These are phyloP conservation scores for Caranx melampygus DNA, from an alignment of 2,113 vertebrate genomes.

Conservation along the genomic window DNA sequence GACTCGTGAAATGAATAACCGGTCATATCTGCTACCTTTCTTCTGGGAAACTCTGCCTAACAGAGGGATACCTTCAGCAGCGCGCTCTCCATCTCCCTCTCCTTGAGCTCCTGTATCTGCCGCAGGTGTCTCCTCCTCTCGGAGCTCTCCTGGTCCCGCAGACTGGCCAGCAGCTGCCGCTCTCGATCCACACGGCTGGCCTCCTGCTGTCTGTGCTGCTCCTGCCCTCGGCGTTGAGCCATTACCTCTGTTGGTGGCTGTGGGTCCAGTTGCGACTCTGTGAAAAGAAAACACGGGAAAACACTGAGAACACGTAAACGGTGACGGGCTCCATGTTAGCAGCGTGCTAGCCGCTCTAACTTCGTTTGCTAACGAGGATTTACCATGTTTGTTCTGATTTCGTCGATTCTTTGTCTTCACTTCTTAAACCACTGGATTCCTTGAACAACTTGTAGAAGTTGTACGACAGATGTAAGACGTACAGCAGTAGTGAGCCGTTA, in stretches of 20 bases:
- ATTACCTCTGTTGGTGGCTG: conserved; percentile 63
- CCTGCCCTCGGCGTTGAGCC: conserved; percentile 54
- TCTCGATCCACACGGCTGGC: conserved; percentile 66
- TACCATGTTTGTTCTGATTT: conserved; percentile 54
- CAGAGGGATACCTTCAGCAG: conserved; percentile 77
- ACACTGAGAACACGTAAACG: background rate
- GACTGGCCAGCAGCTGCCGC: conserved; percentile 57
- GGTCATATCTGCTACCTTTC: background rate
- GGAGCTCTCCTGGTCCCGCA: conserved; percentile 76
- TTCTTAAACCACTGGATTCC: background rate
- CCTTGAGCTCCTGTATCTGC: conserved; percentile 81
- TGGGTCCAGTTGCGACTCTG: conserved; percentile 58
- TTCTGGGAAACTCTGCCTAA: background rate
- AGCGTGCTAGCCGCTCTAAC: background rate
- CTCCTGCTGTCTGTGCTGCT: conserved; percentile 69
- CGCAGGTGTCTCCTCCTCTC: conserved; percentile 78
- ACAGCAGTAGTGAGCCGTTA: fast-evolving
- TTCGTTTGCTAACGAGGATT: background rate
- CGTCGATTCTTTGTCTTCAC: background rate
- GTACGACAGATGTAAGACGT: background rate
- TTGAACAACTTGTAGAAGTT: background rate
- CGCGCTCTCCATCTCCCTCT: conserved; percentile 83
- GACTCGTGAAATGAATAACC: no score
- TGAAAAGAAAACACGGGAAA: background rate
- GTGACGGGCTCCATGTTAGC: background rate